Evolutionary conservation across 1,140 invertebrate species (phyloP).

Genomic region (Hyles vespertilio): DNA sequence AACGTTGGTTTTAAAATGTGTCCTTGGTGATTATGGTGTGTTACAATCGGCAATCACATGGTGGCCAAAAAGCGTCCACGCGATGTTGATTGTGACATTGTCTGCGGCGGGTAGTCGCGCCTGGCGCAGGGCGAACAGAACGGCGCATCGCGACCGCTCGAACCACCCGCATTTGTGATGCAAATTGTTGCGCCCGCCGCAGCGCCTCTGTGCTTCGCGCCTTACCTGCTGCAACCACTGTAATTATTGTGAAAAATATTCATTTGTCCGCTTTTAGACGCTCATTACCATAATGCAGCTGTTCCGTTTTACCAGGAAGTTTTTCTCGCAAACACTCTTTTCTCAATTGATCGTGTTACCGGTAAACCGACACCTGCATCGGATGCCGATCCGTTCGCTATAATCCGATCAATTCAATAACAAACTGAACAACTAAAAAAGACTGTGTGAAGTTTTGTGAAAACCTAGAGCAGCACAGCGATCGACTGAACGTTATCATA

Average conservation of each 20-base stretch:
- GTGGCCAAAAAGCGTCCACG: constrained; percentile 68
- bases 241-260: constrained; percentile 73
- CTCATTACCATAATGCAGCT: constrained; percentile 47
- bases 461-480: constrained; percentile 53
- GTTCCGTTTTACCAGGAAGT: constrained; percentile 14
- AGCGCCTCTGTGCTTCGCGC: constrained; percentile 50
- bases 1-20: background rate
- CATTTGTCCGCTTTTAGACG: constrained; percentile 61
- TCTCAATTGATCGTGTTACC: too few relatives aligned
- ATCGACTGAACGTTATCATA: constrained; percentile 68
- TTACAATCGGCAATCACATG: constrained; percentile 71
- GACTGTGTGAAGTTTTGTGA: constrained; percentile 67
- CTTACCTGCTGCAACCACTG: constrained; percentile 58
- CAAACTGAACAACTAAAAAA: constrained; percentile 48
- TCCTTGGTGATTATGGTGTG: constrained; percentile 47
- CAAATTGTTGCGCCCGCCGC: constrained; percentile 66
- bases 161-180: constrained; percentile 68
- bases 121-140: constrained; percentile 38
- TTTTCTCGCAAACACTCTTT: too few relatives aligned
- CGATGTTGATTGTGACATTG: constrained; percentile 73
- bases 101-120: constrained; percentile 46
- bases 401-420: constrained; percentile 65
- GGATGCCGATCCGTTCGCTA: constrained; percentile 28
- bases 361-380: constrained; percentile 39
- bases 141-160: constrained; percentile 38